Base-by-base conservation (phyloP, 2,113 vertebrate genomes). In the Carassius auratus region DNA sequence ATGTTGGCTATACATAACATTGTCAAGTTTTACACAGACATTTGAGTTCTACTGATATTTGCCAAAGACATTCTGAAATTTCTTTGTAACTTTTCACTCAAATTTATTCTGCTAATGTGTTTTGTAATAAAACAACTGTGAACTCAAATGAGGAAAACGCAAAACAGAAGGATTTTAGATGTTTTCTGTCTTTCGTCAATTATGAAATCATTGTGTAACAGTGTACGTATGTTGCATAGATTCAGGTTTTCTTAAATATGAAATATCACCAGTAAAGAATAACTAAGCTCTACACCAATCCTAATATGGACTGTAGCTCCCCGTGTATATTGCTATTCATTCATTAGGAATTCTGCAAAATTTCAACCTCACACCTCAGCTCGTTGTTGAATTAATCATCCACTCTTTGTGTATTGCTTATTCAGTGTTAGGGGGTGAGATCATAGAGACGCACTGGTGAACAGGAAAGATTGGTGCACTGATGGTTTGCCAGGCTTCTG, bases 401-500 rank as follows among this genome's bases (percentile, higher is more conserved):
- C 17, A 59, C 69, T 26, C 48, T 45, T 64, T 71, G 55, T 55
- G 55, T 12, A 19, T 52, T 15, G 48, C 75, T 55, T 68, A 68
- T 62, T 61, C 23, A 13, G 73, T 36, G 21, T 19, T 76, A 82
- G 73, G 87, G 76, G n/a, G 9, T 59, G 76, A 86, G 81, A 55
- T 84, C 59, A 78, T 59, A 21, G 74, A 84, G 85, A 30, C 76
- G 86, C 88, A 89, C 91, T 89, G 86, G 90, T 82, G 62, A 87
- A 91, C 89, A 91, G 89, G 94, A 91, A 91, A 92, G 93, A 89
- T 91, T 95, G 94, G 94, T 93, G 93, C 90, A 6, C 93, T 95
- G 91, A 95, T 93, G 92, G 89, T 45, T 79, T 84, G 80, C 88
- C 94, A 92, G 94, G 96, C 95, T 82, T 95, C 93, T 91, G 94